Evolutionary conservation across 2,797 vertebrate species (phyloP), one percentile per base, ranked within the genome.

Genomic region (Gallinago solitaria): DNA sequence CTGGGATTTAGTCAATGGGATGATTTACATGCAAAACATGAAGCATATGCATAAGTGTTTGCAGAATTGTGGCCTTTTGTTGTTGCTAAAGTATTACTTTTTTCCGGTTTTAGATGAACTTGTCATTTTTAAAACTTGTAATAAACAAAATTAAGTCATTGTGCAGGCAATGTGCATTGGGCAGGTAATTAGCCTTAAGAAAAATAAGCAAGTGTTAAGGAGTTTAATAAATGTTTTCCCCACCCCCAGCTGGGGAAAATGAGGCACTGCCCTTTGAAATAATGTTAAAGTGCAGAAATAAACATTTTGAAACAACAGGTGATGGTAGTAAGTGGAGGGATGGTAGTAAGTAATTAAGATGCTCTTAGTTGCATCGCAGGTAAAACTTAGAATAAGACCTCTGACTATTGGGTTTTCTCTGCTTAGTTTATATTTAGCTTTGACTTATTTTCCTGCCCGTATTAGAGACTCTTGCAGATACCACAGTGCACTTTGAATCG

Each of bases 21-120:
- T 90, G 89, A 94, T 93, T 96, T 93, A 93, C 74, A 95, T 96
- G 96, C 92, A 93, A 94, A 96, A 87, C 54, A 24, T 69, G 90
- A 90, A 93, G 83, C 92, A 92, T 97, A 93, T 90, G 86, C 90
- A 33, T 75, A 93, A 96, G 88, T 84, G 74, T 88, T 97, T 83
- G 93, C 75, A 54, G 74, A 83, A 92, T 57, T 65, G 45, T 47
- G 61, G 81, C 63, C 82, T 96, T 86, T 92, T 88, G 87, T 93
- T 94, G 92, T 93, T 45, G 64, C 85, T 67, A 39, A 90, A 96
- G 69, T 56, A 87, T 83, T 53, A 23, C 83, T 80, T 76, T 85
- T 88, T 96, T 95, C 94, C 30, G 60, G 93, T 94, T 95, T 95
- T 82, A 89, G 93, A 95, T 84, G 76, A 94, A 95, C 92, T 93